Conservation (phyloP, 1,140 invertebrate genomes). For the Aradophagus sp. region DNA sequence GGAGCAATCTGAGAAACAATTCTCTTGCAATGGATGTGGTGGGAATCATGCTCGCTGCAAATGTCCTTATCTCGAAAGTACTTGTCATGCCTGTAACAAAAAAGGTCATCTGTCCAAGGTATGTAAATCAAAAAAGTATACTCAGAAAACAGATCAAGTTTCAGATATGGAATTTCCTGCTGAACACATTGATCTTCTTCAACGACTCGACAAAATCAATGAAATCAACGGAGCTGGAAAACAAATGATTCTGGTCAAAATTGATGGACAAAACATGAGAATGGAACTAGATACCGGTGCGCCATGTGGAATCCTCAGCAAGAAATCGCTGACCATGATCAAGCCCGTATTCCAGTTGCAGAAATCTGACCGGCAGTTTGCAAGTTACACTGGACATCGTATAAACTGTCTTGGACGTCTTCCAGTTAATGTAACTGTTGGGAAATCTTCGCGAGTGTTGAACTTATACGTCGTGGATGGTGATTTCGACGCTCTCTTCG, state of each 20-base stretch:
- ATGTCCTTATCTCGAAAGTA: constrained; percentile 9
- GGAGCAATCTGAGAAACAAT: constrained; percentile 5
- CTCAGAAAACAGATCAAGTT: background rate
- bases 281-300: constrained; percentile 51
- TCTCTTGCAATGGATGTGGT: constrained; percentile 38
- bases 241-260: constrained; percentile 7
- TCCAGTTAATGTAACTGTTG: constrained; percentile 41
- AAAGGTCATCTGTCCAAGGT: constrained; percentile 46
- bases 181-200: constrained; percentile 6
- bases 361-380: constrained; percentile 32
- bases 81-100: constrained; percentile 32
- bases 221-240: background rate
- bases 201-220: constrained; percentile 1
- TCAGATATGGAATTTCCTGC: background rate
- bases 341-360: constrained; percentile 23
- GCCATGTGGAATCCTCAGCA: constrained; percentile 45
- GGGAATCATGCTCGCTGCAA: constrained; percentile 10
- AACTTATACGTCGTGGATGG: constrained; percentile 43
- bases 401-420: constrained; percentile 31
- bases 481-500: constrained; percentile 30
- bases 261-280: constrained; percentile 2
- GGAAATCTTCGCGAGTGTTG: constrained; percentile 17
- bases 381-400: constrained; percentile 39
- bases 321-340: constrained; percentile 6
- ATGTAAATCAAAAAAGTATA: constrained; percentile 24